Evolutionary conservation across 1,140 invertebrate genomes (phyloP), one percentile per base, ranked within the genome.

Genomic region (Cryptotermes secundus): DNA sequence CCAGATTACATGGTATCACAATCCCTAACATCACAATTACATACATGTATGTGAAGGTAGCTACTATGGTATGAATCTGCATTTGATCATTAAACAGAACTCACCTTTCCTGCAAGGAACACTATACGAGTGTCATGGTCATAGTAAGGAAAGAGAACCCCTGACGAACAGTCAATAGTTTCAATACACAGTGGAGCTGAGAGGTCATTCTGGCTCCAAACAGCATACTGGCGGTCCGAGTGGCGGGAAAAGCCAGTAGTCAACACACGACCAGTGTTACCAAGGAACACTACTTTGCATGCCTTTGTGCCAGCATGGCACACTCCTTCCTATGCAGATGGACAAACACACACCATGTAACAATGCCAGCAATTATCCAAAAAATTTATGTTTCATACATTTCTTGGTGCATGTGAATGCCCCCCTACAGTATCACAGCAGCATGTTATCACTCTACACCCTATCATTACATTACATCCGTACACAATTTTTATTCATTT

Each of bases 111-210:
- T 80, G 95, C 94, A 36, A 96, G 88, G 88, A 93, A 96, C 72
- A 97, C 94, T 88, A 99, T 94, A 88, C 95, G 95, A 26, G 96
- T 97, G 89, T 99, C 97, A 87, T 95, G 92, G 89, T 99, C 98
- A 90, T 96, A 99, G 89, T 95, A 98, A 0, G 97, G 97, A 89
- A 98, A 96, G 4, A 99, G 92, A 83, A 99, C 95, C 16, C 97
- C 97, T 79, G 96, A 98, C 0, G 96, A 97, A 85, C 95, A 97
- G 89, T 99, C 97, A 59, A 99, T 95, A 42, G 94, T 96, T 88
- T 97, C 96, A 79, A 93, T 93, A 19, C 92, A 91, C 26, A 98
- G 89, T n/a, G 97, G 95, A 84, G 92, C 90, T 0, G 91, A 91
- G 36, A 99, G 89, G 87, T 97, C 93, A 87, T 95, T 93, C 87